Base-by-base conservation (phyloP, 2,113 vertebrate species). In the Sphaerodactylus townsendi region DNA sequence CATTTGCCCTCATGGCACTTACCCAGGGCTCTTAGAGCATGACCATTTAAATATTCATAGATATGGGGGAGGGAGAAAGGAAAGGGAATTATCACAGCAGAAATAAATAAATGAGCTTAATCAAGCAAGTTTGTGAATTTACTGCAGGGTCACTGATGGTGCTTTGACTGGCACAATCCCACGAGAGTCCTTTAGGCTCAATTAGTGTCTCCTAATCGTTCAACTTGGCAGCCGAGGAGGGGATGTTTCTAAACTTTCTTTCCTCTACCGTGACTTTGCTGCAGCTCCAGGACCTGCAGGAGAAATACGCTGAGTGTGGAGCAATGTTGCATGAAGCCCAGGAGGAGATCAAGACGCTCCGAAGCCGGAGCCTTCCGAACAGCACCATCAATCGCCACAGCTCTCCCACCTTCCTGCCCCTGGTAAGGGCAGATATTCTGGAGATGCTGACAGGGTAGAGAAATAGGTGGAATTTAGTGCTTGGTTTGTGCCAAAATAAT, bases 341-440 rank as follows among this genome's bases (percentile, higher is more conserved):
- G 90, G 96, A 98, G 92, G 97, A 98, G 91, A 95, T 95, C 2
- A 98, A 97, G 95, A 96, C 93, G 92, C 94, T 97, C 85, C 91
- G 95, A 13, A 97, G 97, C 90, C 97, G 96, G 83, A 96, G 91
- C 74, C 88, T 96, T 1, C 97, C 97, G 48, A 95, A 96, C 90
- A 96, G 97, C 92, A 97, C 96, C 0, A 95, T 98, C 88, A 95
- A 97, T 92, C 96, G 95, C 64, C 98, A 96, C 92, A 94, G 96
- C 3, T 89, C 96, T 0, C 79, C 96, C 56, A 94, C 95, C 0
- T 94, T 97, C 1, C 92, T 97, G 70, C 97, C 98, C 70, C 93
- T 98, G 97, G 98, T 98, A 94, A 94, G 95, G n/a, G 21, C 17
- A 9, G 35, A 1, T n/a, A 39, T 33, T 6, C 15, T n/a, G n/a